phyloP scores from a whole-genome alignment of 2,797 vertebrate genomes.

The Nyctalus aviator region DNA sequence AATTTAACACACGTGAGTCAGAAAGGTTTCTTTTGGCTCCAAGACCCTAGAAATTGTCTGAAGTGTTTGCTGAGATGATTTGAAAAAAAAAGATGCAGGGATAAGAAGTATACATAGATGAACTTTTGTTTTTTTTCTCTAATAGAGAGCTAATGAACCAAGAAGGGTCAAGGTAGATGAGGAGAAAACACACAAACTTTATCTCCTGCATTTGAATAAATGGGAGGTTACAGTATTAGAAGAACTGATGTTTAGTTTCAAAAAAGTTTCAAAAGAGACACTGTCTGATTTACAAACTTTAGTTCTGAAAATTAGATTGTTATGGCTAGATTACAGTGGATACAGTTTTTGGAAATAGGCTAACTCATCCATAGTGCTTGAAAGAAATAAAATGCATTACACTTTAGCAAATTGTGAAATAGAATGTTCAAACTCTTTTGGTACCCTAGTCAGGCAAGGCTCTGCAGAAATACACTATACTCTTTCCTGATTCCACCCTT shows the following conservation, averaged over 20 bases:
- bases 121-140: constrained; percentile 34
- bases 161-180: neutral
- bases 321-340: neutral
- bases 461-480: neutral
- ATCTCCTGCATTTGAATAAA: constrained; percentile 44
- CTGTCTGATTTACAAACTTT: constrained; percentile 49
- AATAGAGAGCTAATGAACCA: constrained; percentile 7
- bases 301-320: constrained; percentile 52
- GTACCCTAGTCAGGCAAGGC: neutral
- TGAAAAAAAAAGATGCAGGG: neutral
- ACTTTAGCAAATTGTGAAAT: constrained; percentile 50
- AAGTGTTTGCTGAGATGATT: constrained; percentile 44
- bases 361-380: constrained; percentile 37
- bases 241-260: constrained; percentile 15
- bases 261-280: constrained; percentile 47
- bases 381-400: constrained; percentile 66
- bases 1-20: neutral
- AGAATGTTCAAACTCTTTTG: constrained; percentile 25
- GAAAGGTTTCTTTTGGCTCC: constrained; percentile 55
- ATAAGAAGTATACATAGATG: constrained; percentile 35
- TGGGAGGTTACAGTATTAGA: neutral
- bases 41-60: neutral
- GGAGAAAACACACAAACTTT: neutral
- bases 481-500: constrained; percentile 8
- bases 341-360: neutral